These are phyloP conservation scores for Hofmannophila pseudospretella DNA, from an alignment of 2,888 invertebrate genomes.

Conservation along the genomic window DNA sequence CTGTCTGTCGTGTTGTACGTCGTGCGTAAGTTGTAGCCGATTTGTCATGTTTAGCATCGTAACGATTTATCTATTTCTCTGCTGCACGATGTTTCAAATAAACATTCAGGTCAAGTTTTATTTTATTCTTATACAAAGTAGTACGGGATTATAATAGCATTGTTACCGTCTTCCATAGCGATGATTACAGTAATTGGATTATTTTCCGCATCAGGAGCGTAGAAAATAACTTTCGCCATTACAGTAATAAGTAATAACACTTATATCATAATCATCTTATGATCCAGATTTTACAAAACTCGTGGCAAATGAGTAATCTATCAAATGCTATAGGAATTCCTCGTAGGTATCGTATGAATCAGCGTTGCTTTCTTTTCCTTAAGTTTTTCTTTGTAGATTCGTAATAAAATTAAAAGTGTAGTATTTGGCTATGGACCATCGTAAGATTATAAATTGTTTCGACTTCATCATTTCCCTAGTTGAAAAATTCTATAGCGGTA, in stretches of 20 bases:
- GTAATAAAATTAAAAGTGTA: not conserved
- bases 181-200: conserved; percentile 2
- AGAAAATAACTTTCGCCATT: conserved; percentile 9
- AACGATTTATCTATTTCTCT: not conserved
- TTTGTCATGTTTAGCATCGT: conserved; percentile 2
- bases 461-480: not conserved
- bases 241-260: conserved; percentile 2
- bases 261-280: conserved; percentile 1
- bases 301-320: conserved; percentile 8
- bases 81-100: not conserved
- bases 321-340: conserved; percentile 1
- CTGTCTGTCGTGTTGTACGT: too few species aligned
- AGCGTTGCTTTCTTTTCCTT: conserved; percentile 4
- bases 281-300: conserved; percentile 6
- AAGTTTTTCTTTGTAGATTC: not conserved
- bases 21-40: conserved; percentile 1
- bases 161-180: not conserved
- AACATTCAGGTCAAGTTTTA: conserved; percentile 1
- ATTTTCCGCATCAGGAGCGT: conserved; percentile 6
- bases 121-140: not conserved
- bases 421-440: too few species aligned
- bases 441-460: too few species aligned
- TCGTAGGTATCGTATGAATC: conserved; percentile 6
- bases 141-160: not conserved
- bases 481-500: conserved; percentile 4